A percentile compares a stretch with the other conserved stretches of the same genome.
Conservation (phyloP, 2,797 vertebrate species). For the Macropodus opercularis region DNA sequence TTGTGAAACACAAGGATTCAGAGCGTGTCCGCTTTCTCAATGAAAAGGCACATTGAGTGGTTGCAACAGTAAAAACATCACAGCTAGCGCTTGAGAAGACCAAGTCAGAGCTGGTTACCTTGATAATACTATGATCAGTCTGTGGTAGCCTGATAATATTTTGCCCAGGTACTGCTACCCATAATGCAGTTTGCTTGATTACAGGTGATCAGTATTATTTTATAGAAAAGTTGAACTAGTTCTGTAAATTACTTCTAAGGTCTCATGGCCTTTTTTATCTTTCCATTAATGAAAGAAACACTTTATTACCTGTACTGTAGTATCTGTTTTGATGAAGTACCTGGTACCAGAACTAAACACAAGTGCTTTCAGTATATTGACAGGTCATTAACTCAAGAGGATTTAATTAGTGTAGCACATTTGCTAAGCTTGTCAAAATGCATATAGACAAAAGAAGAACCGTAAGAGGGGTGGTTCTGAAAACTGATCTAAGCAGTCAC, state of each 20-base stretch:
- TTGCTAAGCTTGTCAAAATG: slow-evolving; percentile 9
- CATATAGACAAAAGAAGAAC: not conserved
- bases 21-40: slow-evolving; percentile 46
- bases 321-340: slow-evolving; percentile 12
- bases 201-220: slow-evolving; percentile 5
- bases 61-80: slow-evolving; percentile 42
- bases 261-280: not conserved
- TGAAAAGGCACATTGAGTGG: slow-evolving; percentile 76
- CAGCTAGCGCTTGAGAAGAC: slow-evolving; percentile 48
- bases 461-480: slow-evolving; percentile 5
- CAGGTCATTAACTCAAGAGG: not conserved
- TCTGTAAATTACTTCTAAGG: not conserved
- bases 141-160: slow-evolving; percentile 10
- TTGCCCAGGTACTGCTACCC: slow-evolving; percentile 1
- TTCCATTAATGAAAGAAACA: not conserved
- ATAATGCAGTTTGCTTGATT: slow-evolving; percentile 19
- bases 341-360: slow-evolving; percentile 28
- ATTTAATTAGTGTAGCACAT: not conserved
- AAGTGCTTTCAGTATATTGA: not conserved
- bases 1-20: slow-evolving; percentile 33
- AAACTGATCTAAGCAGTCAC: slow-evolving; percentile 9
- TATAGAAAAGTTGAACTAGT: slow-evolving; percentile 6
- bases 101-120: slow-evolving; percentile 3
- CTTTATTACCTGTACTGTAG: slow-evolving; percentile 29
- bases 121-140: slow-evolving; percentile 11